Percentiles rank a stretch among this genome's conserved stretches.
These are phyloP conservation scores for Cremastobaeus sp. DNA, from an alignment of 2,888 invertebrate genomes.

Conservation along the genomic window DNA sequence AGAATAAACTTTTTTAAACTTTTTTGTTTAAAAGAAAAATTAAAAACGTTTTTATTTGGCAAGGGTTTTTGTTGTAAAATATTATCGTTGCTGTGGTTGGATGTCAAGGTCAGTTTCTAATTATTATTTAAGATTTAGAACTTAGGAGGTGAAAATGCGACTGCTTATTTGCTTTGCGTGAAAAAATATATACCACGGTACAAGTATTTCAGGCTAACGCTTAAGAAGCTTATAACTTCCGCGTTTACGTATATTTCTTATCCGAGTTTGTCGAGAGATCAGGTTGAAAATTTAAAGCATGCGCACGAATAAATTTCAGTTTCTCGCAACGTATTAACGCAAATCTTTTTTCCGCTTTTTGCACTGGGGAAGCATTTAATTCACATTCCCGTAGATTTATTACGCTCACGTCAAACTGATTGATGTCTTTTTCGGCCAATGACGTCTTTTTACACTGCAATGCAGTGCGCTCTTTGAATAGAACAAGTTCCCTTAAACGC, in stretches of 20 bases:
- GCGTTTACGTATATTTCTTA: slow-evolving; percentile 22
- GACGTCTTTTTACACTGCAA: slow-evolving; percentile 29
- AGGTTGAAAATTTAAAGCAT: slow-evolving; percentile 35
- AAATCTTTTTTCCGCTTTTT: slow-evolving; percentile 15
- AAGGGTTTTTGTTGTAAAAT: no score
- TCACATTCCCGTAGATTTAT: slow-evolving; percentile 44
- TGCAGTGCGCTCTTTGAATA: slow-evolving; percentile 32
- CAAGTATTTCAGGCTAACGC: slow-evolving; percentile 11
- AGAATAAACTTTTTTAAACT: no score
- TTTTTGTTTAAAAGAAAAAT: no score
- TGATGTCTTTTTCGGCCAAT: slow-evolving; percentile 25
- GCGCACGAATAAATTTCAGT: slow-evolving; percentile 44
- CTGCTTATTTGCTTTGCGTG: no score
- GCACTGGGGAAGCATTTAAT: slow-evolving; percentile 22
- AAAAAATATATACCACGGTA: slow-evolving; percentile 19
- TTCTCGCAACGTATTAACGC: slow-evolving; percentile 29
- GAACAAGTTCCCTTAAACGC: slow-evolving; percentile 15
- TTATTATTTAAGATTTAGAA: no score
- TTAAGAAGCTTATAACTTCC: slow-evolving; percentile 22
- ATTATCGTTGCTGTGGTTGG: no score
- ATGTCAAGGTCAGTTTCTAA: no score
- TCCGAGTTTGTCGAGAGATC: slow-evolving; percentile 37
- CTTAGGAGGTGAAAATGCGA: no score
- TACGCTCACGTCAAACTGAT: slow-evolving; percentile 39
- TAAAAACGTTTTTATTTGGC: no score